Evolutionary conservation across 2,797 vertebrate species (phyloP), one percentile per base, ranked within the genome.

Genomic region (Adelosebastes latens): DNA sequence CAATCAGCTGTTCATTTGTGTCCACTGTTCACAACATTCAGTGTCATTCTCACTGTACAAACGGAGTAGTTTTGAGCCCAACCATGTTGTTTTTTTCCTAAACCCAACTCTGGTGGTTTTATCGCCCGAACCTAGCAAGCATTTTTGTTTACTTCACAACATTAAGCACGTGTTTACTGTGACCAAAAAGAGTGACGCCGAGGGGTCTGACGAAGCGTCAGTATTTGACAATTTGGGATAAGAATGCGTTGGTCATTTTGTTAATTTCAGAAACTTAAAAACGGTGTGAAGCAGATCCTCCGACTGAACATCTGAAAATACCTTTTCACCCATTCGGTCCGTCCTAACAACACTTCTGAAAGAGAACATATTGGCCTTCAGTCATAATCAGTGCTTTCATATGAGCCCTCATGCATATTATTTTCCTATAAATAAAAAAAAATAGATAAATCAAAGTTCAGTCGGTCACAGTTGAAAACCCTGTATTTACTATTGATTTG

Each of bases 401-500:
- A 72, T 14, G 20, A 16, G 2, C 13, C 52, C 10, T 52, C 6
- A 3, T n/a, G 22, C 42, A 25, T 58, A 14, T 56, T 25, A 72
- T 68, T 53, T 56, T 56, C 20, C n/a, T 34, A 16, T 31, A 62
- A 39, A 39, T 39, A 39, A 16, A 42, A 39, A 32, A 5, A 46
- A 39, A 42, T 18, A 63, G 66, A 72, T 60, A 85, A 72, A 64
- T 83, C 29, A 59, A 52, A 31, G 52, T 73, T 85, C 16, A 63
- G 10, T 32, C 4, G 12, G 24, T 75, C 82, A 4, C 7, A 64
- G 53, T 63, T 64, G 42, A 52, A 76, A 82, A 72, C n/a, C 62
- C 76, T 66, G n/a, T 72, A 82, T 85, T 84, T 84, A 84, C 55
- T 61, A 77, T 71, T 77, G 49, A 86, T 88, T 65, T 79, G 68